A percentile compares a stretch with the other conserved stretches of the same genome.
Evolutionary conservation across 2,888 invertebrate genomes (phyloP).

Genomic region (Caenorhabditis virilis): DNA sequence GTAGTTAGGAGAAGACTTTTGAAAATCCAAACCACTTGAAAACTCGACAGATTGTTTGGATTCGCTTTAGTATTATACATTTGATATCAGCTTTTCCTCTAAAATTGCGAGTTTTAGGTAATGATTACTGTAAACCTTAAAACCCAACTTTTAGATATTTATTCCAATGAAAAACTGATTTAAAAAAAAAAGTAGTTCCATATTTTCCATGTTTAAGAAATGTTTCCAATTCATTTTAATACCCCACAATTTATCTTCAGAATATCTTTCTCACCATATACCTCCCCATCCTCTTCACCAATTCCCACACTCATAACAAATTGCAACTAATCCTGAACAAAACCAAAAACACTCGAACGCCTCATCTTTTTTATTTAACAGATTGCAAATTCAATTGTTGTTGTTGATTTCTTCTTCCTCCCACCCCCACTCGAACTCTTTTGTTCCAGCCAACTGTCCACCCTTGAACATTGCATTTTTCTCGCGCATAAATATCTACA

Average conservation of each 20-base stretch:
- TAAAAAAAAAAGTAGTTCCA: too few species aligned
- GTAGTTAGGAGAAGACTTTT: background rate
- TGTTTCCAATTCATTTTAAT: too few species aligned
- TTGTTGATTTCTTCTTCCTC: background rate
- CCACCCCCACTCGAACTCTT: background rate
- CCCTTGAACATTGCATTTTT: constrained; percentile 6
- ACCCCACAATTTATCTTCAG: too few species aligned
- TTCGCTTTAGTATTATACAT: background rate
- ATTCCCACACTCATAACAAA: too few species aligned
- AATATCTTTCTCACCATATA: background rate
- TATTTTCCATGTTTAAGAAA: too few species aligned
- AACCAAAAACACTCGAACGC: constrained; percentile 30
- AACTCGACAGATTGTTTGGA: background rate
- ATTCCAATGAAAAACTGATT: too few species aligned
- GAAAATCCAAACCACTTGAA: background rate
- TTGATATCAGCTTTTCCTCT: background rate
- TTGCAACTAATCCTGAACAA: too few species aligned
- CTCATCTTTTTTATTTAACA: background rate
- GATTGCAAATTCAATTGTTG: background rate
- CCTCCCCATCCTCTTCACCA: background rate
- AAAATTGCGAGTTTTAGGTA: background rate
- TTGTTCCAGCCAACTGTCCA: constrained; percentile 8
- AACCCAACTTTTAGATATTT: too few species aligned
- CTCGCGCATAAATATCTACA: too few species aligned
- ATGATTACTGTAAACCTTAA: too few species aligned